Evolutionary conservation across 2,797 vertebrate genomes (phyloP), one percentile per base, ranked within the genome.

Genomic region (Poeciliopsis paucimaculata): DNA sequence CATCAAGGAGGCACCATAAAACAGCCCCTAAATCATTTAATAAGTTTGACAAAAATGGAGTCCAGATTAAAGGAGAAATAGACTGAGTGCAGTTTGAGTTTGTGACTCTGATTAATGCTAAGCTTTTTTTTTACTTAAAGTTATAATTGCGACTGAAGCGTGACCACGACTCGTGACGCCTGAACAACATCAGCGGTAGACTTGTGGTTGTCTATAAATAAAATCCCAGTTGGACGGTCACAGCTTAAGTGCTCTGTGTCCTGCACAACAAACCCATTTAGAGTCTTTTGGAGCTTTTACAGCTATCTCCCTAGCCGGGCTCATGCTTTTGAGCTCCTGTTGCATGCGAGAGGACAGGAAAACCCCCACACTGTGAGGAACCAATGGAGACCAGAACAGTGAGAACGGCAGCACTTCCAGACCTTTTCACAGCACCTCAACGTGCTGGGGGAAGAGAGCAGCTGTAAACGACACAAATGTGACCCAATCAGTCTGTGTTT

Each of bases 131-230:
- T 12, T 8, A 55, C 23, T 2, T 49, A 72, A 28, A 51, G 55
- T 7, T 72, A 34, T 31, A 26, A 31, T 71, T 78, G 73, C 55
- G 73, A 68, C 66, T 79, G 6, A 23, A 62, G n/a, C 28, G 8
- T n/a, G n/a, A n/a, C 51, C 34, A n/a, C 18, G 5, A 45, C 71
- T 70, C 53, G 39, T 77, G 34, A 68, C 72, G 2, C 11, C n/a
- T 77, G 64, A 66, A 72, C 53, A 78, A 36, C 41, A 45, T 60
- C 31, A 78, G 71, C 39, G 18, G 39, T 41, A 51, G 15, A 84
- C 11, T 76, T 77, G 31, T 76, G 66, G 78, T 80, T 6, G 49
- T 78, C 73, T 81, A 77, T 79, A 72, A 85, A 81, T 85, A 83
- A 82, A 78, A 72, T 43, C 45, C 66, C n/a, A n/a, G 28, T 81